These are phyloP conservation scores for Pachypsylla venusta DNA, from an alignment of 1,140 invertebrate genomes.

Conservation along the genomic window DNA sequence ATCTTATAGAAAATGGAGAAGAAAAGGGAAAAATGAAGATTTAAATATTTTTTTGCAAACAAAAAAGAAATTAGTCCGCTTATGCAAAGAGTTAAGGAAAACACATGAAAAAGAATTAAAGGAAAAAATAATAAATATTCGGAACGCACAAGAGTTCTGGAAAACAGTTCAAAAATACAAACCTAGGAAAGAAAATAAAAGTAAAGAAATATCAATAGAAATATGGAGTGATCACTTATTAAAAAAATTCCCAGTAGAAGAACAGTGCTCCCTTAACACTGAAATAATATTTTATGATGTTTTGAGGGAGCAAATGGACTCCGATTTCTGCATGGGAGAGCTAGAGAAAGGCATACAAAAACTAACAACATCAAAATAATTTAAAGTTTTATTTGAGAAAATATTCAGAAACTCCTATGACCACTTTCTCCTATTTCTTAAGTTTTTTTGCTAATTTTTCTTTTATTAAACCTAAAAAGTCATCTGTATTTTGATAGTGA, in stretches of 20 bases:
- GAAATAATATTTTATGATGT: no score
- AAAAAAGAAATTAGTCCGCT: not conserved
- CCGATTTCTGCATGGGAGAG: no score
- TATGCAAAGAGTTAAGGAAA: not conserved
- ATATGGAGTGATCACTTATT: not conserved
- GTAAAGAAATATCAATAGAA: not conserved
- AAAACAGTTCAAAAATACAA: not conserved
- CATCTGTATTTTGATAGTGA: constrained; percentile 62
- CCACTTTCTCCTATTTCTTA: constrained; percentile 21
- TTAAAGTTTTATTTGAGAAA: no score
- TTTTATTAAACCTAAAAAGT: constrained; percentile 67
- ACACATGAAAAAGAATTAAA: not conserved
- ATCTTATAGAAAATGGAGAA: not conserved
- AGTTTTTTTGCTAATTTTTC: constrained; percentile 51
- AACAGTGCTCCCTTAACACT: no score
- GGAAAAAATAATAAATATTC: not conserved
- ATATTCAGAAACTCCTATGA: no score
- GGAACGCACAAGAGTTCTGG: not conserved
- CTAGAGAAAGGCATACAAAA: no score
- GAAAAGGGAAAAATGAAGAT: not conserved
- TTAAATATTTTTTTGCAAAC: not conserved
- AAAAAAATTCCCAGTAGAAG: not conserved
- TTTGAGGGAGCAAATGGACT: not conserved
- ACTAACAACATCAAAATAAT: no score
- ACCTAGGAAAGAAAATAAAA: not conserved